Evolutionary conservation across 2,888 invertebrate species (phyloP), one percentile per base, ranked within the genome.

Genomic region (Diachrysia chrysitis): DNA sequence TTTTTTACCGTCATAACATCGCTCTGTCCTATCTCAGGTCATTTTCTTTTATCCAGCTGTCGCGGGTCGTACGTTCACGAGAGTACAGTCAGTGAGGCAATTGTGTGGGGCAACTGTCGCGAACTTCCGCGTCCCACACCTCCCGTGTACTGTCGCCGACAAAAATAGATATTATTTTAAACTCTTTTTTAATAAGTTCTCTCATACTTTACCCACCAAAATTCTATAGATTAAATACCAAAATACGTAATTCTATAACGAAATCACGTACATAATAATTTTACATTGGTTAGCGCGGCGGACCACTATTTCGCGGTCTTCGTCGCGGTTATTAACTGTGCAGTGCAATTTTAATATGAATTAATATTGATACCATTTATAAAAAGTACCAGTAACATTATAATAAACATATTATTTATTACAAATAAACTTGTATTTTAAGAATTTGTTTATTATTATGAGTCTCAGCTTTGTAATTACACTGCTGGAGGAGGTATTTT

Each of bases 41-140:
- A 64, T 73, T 77, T 69, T 62, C 67, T 58, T 25, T 48, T 32
- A 17, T 17, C 46, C 23, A 55, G 67, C 23, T 71, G 73, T 58
- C 58, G 12, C 48, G 12, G 32, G 55, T 56, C 61, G 58, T 66
- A 63, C 57, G 21, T 60, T 58, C 55, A 69, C 68, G 60, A 58
- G 42, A 57, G 21, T 55, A 21, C 67, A 67, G 42, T 64, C 67
- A 58, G 58, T 54, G 48, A 53, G 23, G 63, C 80, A 79, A 80
- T 82, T 82, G 80, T 67, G 61, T 69, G 63, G 64, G 63, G 42
- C 74, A 76, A 82, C 73, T 71, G 74, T 76, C 66, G 23, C 29
- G 55, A 65, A 66, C 69, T 79, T 70, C 72, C 68, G 53, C 63
- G 64, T 61, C 12, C 46, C 58, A 35, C 61, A 60, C 59, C 69